Conservation (phyloP, 2,797 vertebrate genomes). For the Podarcis siculus region DNA sequence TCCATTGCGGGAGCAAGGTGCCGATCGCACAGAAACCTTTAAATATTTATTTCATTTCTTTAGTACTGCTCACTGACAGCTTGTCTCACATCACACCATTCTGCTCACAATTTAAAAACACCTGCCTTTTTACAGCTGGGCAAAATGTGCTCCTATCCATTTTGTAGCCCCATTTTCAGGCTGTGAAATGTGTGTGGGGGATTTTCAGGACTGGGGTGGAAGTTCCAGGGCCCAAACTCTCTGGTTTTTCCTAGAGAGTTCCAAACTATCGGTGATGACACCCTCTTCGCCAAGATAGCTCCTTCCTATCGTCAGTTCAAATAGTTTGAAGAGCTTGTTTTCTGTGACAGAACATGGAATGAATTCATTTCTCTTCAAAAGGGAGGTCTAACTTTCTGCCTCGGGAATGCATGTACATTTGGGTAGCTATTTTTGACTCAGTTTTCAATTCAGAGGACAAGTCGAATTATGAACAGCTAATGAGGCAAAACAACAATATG, state of each 20-base stretch:
- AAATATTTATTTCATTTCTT: background rate
- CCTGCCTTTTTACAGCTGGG: no score
- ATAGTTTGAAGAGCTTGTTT: background rate
- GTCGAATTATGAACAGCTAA: background rate
- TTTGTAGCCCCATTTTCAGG: no score
- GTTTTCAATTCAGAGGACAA: background rate
- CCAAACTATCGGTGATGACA: background rate
- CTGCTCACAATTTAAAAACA: background rate
- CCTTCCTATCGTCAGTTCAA: background rate
- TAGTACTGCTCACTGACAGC: background rate
- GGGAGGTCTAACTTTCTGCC: background rate
- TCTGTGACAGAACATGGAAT: background rate
- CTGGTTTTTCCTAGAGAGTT: no score
- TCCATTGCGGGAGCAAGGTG: background rate
- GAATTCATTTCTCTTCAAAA: conserved; percentile 9
- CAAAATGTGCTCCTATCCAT: no score
- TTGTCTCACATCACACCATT: background rate
- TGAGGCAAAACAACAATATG: background rate
- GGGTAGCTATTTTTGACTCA: background rate
- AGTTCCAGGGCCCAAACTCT: no score
- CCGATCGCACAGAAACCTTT: background rate
- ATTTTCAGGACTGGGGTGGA: background rate
- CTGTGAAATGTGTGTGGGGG: no score
- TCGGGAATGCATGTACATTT: background rate
- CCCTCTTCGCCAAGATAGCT: background rate